phyloP scores from a whole-genome alignment of 2,888 invertebrate species.

The Dascillus cervinus region DNA sequence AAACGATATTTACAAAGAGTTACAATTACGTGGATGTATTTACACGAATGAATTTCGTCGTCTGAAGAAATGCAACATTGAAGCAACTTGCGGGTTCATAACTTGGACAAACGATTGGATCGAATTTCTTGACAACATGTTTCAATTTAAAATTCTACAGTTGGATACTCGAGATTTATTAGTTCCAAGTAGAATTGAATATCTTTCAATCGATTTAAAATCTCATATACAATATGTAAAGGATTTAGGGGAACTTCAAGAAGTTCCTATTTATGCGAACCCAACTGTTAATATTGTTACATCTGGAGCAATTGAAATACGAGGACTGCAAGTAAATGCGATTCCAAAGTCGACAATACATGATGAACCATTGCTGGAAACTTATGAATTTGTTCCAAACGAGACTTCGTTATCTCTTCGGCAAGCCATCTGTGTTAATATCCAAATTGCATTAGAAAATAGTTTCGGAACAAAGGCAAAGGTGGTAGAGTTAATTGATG shows the following conservation, averaged over 20 bases:
- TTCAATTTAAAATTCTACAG: conserved; percentile 68
- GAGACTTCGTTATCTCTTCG: conserved; percentile 19
- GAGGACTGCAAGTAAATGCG: conserved; percentile 67
- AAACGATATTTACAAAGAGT: no score
- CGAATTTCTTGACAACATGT: conserved; percentile 78
- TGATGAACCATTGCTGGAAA: conserved; percentile 70
- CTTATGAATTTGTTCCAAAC: conserved; percentile 65
- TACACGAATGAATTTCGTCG: conserved; percentile 22
- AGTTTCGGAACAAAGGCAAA: conserved; percentile 54
- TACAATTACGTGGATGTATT: no score
- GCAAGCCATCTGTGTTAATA: conserved; percentile 48
- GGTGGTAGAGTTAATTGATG: conserved; percentile 42
- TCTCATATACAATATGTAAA: no score
- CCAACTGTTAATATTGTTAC: no score
- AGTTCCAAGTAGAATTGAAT: no score
- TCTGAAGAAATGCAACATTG: conserved; percentile 15
- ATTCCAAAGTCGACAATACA: conserved; percentile 62
- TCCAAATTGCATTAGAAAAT: conserved; percentile 71
- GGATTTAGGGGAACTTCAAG: no score
- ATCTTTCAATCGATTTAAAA: no score
- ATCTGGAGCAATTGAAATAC: conserved; percentile 72
- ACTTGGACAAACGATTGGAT: conserved; percentile 80
- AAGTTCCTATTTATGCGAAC: no score
- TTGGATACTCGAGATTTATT: no score
- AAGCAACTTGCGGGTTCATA: conserved; percentile 44